A percentile compares a stretch with the other conserved stretches of the same genome.
Conservation (phyloP, 2,797 vertebrate species). For the Bryconaethiops microstoma region DNA sequence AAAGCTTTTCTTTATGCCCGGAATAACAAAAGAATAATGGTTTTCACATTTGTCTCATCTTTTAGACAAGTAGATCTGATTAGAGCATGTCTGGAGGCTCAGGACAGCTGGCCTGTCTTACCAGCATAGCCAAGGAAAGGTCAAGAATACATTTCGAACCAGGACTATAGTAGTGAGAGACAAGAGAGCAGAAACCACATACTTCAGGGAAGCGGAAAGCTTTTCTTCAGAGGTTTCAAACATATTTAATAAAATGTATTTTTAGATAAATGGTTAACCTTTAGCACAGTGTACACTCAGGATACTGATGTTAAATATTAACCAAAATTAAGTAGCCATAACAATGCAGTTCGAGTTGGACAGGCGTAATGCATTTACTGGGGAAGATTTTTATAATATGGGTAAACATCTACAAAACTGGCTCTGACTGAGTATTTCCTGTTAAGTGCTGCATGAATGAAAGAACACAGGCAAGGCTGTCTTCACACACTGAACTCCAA, state of each 20-base stretch:
- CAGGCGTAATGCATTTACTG: background rate
- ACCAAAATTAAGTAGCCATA: background rate
- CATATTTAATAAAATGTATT: background rate
- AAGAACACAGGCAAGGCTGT: background rate
- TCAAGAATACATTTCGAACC: conserved; percentile 24
- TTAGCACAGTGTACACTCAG: background rate
- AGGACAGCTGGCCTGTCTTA: conserved; percentile 16
- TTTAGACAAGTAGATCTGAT: conserved; percentile 19
- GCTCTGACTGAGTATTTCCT: background rate
- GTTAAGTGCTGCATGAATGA: background rate
- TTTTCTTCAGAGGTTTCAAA: background rate
- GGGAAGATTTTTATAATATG: background rate
- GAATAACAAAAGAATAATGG: conserved; percentile 24
- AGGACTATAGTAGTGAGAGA: background rate
- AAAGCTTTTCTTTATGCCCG: background rate
- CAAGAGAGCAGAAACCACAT: background rate
- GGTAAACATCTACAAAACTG: background rate
- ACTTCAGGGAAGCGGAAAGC: background rate
- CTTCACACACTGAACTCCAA: background rate
- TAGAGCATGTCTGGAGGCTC: conserved; percentile 20
- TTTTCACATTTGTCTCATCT: conserved; percentile 32
- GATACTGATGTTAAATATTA: background rate
- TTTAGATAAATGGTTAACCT: background rate
- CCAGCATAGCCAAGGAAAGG: conserved; percentile 4
- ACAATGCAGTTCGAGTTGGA: background rate